Percentiles rank a stretch among this genome's conserved stretches.
Evolutionary conservation across 2,113 vertebrate species (phyloP).

Genomic region (Epinephelus moara): DNA sequence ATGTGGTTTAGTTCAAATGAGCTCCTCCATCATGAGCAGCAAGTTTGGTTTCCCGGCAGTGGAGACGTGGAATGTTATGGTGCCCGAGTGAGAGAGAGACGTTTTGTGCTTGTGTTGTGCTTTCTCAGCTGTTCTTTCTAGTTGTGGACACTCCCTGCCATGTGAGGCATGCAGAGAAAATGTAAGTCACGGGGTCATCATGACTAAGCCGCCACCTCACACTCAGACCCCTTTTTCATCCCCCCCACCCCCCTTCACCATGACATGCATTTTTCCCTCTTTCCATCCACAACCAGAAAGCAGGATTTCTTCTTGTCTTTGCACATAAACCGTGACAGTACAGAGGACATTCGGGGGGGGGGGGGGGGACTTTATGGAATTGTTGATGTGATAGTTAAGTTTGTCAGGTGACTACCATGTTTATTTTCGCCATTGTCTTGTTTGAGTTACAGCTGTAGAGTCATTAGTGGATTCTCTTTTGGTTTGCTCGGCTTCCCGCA

Average conservation of each 20-base stretch:
- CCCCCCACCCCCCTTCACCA: neutral
- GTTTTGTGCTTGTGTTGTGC: slow-evolving; percentile 58
- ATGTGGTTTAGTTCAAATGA: neutral
- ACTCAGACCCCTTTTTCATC: slow-evolving; percentile 15
- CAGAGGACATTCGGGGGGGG: neutral
- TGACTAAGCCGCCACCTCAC: slow-evolving; percentile 66
- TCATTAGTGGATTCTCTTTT: slow-evolving; percentile 31
- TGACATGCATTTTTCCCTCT: slow-evolving; percentile 1
- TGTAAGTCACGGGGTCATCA: slow-evolving; percentile 74
- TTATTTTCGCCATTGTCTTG: slow-evolving; percentile 29
- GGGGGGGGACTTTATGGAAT: neutral
- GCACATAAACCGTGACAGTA: neutral
- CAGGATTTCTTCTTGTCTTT: neutral
- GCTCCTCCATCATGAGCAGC: slow-evolving; percentile 7
- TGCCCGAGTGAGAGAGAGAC: slow-evolving; percentile 6
- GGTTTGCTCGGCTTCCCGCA: slow-evolving; percentile 14
- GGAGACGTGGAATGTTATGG: slow-evolving; percentile 22
- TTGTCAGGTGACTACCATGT: slow-evolving; percentile 39
- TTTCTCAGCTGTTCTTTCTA: slow-evolving; percentile 71
- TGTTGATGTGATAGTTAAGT: neutral
- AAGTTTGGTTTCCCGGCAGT: slow-evolving; percentile 36
- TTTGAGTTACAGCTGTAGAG: slow-evolving; percentile 25
- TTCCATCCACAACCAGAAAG: neutral
- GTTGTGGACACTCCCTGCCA: slow-evolving; percentile 52
- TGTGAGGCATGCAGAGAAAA: slow-evolving; percentile 72